Evolutionary conservation across 2,113 vertebrate species (phyloP).

Genomic region (Centropristis striata): DNA sequence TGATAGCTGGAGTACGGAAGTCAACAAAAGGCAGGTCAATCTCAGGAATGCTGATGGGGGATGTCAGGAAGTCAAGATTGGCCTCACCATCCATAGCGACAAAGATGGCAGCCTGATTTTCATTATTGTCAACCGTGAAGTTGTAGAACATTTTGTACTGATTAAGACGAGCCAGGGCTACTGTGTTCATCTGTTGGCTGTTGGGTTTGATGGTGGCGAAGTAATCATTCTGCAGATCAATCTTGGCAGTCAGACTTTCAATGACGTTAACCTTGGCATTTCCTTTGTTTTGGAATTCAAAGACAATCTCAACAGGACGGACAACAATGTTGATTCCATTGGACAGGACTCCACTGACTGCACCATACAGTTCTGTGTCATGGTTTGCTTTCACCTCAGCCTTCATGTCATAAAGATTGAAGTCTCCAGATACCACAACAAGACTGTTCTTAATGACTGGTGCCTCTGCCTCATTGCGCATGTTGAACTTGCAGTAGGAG

Average conservation of each 20-base stretch:
- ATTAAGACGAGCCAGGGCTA: slow-evolving; percentile 88
- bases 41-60: slow-evolving; percentile 89
- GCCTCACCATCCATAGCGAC: slow-evolving; percentile 88
- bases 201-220: slow-evolving; percentile 83
- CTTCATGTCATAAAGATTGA: slow-evolving; percentile 82
- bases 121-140: slow-evolving; percentile 86
- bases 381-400: slow-evolving; percentile 87
- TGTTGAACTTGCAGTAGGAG: slow-evolving; percentile 80
- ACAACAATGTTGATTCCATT: slow-evolving; percentile 85
- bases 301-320: slow-evolving; percentile 80
- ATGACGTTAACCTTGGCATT: slow-evolving; percentile 87
- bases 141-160: slow-evolving; percentile 90
- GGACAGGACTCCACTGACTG: slow-evolving; percentile 85
- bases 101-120: slow-evolving; percentile 83
- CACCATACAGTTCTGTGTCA: slow-evolving; percentile 85
- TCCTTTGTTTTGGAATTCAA: slow-evolving; percentile 87
- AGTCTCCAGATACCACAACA: slow-evolving; percentile 84
- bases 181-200: slow-evolving; percentile 86
- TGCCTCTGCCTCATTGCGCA: slow-evolving; percentile 86
- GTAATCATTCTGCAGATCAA: slow-evolving; percentile 92
- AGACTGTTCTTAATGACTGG: slow-evolving; percentile 84
- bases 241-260: slow-evolving; percentile 86
- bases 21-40: slow-evolving; percentile 82
- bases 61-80: slow-evolving; percentile 91
- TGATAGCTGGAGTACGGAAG: slow-evolving; percentile 85